Evolutionary conservation across 2,888 invertebrate species (phyloP).

Genomic region (Dinocampus coccinellae): DNA sequence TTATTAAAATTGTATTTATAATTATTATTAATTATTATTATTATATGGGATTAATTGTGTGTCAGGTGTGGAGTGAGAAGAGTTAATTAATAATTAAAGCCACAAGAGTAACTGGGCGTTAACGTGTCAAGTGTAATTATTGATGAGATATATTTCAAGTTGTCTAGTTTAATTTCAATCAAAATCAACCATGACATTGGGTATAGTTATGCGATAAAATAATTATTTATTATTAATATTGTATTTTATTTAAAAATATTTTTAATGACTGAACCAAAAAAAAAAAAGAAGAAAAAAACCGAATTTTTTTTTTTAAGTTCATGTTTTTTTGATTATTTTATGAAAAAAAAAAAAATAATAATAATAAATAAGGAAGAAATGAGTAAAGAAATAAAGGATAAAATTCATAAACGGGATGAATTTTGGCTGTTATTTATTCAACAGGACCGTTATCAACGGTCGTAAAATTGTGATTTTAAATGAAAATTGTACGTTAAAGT

Average conservation of each 20-base stretch:
- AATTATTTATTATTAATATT: too few relatives aligned
- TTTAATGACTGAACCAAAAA: too few relatives aligned
- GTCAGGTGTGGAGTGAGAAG: constrained; percentile 42
- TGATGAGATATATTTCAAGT: neutral
- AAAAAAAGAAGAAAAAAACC: too few relatives aligned
- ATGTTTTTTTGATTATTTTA: too few relatives aligned
- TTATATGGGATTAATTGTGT: neutral
- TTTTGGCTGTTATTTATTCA: neutral
- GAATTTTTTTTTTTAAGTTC: too few relatives aligned
- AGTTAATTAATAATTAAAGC: constrained; percentile 58
- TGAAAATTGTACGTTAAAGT: neutral
- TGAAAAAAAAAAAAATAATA: too few relatives aligned
- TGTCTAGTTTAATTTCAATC: neutral
- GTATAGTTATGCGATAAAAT: too few relatives aligned
- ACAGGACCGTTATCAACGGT: neutral
- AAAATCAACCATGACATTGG: too few relatives aligned
- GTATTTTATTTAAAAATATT: too few relatives aligned
- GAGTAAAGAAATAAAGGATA: neutral
- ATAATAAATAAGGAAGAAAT: too few relatives aligned
- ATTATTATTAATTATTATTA: neutral
- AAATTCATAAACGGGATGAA: neutral
- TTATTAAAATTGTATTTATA: neutral
- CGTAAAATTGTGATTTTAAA: constrained; percentile 1
- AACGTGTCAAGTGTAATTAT: neutral
- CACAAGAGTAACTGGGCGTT: neutral